Evolutionary conservation across 2,888 invertebrate species (phyloP).

Genomic region (Pseudanteris insignis): DNA sequence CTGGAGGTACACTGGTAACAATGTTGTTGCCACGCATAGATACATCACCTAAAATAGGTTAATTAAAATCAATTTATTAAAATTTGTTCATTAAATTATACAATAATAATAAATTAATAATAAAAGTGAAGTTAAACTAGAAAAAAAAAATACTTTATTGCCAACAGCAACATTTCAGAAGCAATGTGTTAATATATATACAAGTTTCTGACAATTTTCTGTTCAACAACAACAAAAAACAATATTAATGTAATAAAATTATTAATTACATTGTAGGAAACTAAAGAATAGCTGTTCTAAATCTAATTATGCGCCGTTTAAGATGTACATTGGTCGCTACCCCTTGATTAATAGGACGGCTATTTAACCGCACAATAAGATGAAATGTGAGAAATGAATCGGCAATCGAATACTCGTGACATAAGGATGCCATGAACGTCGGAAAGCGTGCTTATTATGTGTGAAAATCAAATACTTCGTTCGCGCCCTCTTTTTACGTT

Average conservation of each 20-base stretch:
- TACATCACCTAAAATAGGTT: slow-evolving; percentile 58
- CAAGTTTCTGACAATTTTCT: too few species aligned
- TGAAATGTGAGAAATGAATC: slow-evolving; percentile 24
- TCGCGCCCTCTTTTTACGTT: slow-evolving; percentile 41
- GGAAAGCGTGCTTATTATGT: slow-evolving; percentile 50
- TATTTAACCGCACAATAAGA: slow-evolving; percentile 33
- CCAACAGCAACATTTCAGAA: too few species aligned
- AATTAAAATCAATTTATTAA: too few species aligned
- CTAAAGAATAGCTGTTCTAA: neutral
- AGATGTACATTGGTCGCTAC: slow-evolving; percentile 2
- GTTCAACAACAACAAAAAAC: too few species aligned
- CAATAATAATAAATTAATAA: slow-evolving; percentile 7
- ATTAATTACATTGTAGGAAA: neutral
- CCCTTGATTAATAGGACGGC: slow-evolving; percentile 1
- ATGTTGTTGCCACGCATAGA: slow-evolving; percentile 58
- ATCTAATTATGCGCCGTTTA: slow-evolving; percentile 10
- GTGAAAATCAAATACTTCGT: slow-evolving; percentile 61
- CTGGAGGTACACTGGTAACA: slow-evolving; percentile 59
- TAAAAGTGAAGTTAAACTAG: too few species aligned
- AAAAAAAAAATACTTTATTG: too few species aligned
- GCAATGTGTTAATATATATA: too few species aligned
- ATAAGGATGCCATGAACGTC: slow-evolving; percentile 20
- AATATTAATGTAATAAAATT: too few species aligned
- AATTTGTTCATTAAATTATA: too few species aligned
- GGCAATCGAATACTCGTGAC: slow-evolving; percentile 10